Evolutionary conservation across 2,113 vertebrate genomes (phyloP).

Genomic region (Cavia aperea): DNA sequence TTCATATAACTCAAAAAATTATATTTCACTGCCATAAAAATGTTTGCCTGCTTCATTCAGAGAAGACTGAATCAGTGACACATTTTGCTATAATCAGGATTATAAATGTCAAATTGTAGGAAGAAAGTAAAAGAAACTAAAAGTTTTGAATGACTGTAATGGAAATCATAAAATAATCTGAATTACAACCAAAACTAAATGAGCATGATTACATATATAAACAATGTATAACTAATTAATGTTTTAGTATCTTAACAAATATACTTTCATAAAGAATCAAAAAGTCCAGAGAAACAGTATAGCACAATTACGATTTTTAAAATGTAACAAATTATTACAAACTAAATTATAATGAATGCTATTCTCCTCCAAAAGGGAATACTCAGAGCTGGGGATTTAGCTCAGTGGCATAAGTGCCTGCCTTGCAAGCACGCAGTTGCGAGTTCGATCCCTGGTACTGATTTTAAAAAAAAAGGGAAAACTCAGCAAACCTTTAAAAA

Average conservation of each 20-base stretch:
- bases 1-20: not conserved
- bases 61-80: not conserved
- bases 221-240: not conserved
- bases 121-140: not conserved
- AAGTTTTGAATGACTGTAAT: not conserved
- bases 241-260: not conserved
- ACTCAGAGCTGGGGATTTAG: not conserved
- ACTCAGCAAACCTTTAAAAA: not conserved
- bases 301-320: not conserved
- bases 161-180: conserved; percentile 1
- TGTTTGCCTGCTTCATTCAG: not conserved
- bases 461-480: not conserved
- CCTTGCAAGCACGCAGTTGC: no score
- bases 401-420: no score
- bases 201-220: not conserved
- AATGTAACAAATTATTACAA: not conserved
- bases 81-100: not conserved
- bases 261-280: not conserved
- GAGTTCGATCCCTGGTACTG: no score
- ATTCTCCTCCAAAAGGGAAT: not conserved
- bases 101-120: not conserved
- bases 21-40: not conserved
- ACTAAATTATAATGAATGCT: not conserved
- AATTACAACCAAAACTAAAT: not conserved
- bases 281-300: not conserved